Conservation (phyloP, 2,888 invertebrate species). For the Aricia artaxerxes region DNA sequence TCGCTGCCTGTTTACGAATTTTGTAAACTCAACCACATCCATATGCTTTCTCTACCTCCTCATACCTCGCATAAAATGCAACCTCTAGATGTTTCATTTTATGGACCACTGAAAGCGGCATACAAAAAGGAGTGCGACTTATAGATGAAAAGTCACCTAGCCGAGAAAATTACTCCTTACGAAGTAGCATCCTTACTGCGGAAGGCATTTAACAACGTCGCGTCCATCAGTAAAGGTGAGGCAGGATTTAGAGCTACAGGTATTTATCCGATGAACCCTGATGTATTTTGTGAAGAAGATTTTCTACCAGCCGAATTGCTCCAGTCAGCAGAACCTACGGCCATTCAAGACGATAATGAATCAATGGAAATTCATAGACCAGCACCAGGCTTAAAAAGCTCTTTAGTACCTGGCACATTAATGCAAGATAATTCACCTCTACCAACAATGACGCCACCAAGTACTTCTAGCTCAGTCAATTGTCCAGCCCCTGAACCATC, state of each 20-base stretch:
- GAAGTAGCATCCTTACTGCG: conserved; percentile 45
- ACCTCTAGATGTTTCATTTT: conserved; percentile 43
- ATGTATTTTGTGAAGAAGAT: conserved; percentile 45
- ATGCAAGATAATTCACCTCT: too few species aligned
- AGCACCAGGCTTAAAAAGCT: too few species aligned
- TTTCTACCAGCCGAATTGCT: conserved; percentile 37
- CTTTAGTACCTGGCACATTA: too few species aligned
- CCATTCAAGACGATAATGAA: too few species aligned
- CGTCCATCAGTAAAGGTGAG: conserved; percentile 49
- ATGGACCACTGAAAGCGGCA: conserved; percentile 41
- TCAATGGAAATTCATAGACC: too few species aligned
- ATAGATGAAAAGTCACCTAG: conserved; percentile 45
- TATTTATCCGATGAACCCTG: conserved; percentile 48
- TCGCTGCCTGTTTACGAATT: conserved; percentile 44
- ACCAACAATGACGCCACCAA: too few species aligned
- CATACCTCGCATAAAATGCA: conserved; percentile 42
- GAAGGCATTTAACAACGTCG: conserved; percentile 40
- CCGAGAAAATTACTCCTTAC: conserved; percentile 47
- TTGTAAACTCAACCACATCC: conserved; percentile 41
- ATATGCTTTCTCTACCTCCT: too few species aligned
- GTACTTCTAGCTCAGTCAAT: too few species aligned
- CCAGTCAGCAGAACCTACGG: conserved; percentile 12
- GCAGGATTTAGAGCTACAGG: conserved; percentile 49
- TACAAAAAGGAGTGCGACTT: conserved; percentile 48
- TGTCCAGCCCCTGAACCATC: too few species aligned